Evolutionary conservation across 2,888 invertebrate genomes (phyloP).

Genomic region (Bursaphelenchus okinawaensis): DNA sequence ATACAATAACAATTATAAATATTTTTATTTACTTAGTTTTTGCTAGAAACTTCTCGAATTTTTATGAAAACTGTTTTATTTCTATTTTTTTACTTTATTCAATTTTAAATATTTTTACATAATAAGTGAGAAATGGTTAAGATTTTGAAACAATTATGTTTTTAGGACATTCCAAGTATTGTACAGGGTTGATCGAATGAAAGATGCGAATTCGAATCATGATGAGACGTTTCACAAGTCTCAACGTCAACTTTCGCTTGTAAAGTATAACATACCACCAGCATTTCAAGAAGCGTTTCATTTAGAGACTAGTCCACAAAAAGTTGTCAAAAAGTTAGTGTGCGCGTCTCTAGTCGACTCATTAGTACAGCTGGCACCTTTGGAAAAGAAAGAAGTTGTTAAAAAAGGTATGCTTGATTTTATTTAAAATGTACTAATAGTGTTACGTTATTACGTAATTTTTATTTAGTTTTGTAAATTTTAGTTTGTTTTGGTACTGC

Average conservation of each 20-base stretch:
- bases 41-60: background rate
- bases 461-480: too few species aligned
- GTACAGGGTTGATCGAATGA: background rate
- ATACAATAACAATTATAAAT: too few species aligned
- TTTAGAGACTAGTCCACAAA: background rate
- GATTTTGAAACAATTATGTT: background rate
- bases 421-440: too few species aligned
- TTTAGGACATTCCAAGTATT: background rate
- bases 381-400: background rate
- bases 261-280: background rate
- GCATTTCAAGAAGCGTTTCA: background rate
- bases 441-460: too few species aligned
- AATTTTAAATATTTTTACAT: too few species aligned
- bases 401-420: background rate
- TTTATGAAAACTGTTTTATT: background rate
- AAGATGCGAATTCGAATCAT: background rate
- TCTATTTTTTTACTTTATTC: background rate
- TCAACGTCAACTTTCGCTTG: background rate
- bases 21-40: background rate
- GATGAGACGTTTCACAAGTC: background rate
- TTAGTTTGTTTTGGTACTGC: too few species aligned
- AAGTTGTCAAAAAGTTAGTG: background rate
- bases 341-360: background rate
- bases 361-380: background rate
- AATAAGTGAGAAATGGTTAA: background rate